These are phyloP conservation scores for Lampropteryx suffumata DNA, from an alignment of 2,888 invertebrate species.

Conservation along the genomic window DNA sequence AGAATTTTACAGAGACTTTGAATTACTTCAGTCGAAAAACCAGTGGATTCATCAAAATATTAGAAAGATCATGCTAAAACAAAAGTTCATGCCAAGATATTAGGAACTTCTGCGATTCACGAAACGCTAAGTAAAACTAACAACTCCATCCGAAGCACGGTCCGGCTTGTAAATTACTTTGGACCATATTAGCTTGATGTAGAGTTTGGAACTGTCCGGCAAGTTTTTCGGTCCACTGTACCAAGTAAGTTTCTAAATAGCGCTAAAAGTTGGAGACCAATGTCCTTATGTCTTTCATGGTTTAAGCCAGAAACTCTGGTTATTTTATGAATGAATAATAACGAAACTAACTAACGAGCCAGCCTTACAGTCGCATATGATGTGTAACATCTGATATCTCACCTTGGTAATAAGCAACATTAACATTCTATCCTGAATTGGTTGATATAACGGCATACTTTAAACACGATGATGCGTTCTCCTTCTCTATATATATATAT, in stretches of 20 bases:
- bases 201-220: background rate
- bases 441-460: no score
- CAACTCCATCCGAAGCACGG: conserved; percentile 8
- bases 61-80: conserved; percentile 21
- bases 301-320: no score
- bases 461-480: no score
- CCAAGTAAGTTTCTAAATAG: conserved; percentile 4
- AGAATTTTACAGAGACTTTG: no score
- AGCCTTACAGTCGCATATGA: no score
- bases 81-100: conserved; percentile 28
- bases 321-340: no score
- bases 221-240: conserved; percentile 6
- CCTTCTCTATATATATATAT: no score
- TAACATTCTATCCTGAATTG: no score
- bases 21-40: background rate
- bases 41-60: conserved; percentile 10
- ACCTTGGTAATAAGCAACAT: no score
- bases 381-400: no score
- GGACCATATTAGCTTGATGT: background rate
- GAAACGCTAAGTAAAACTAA: conserved; percentile 19
- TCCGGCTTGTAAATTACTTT: background rate
- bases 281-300: background rate
- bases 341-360: no score
- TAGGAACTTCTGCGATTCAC: conserved; percentile 9
- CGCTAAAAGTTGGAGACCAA: conserved; percentile 1